Percentiles rank a stretch among this genome's conserved stretches.
Conservation (phyloP, 2,113 vertebrate species). For the chimpanzee (Pan troglodytes) region NHGRI_mPanTro3-v2.1_pri NC_072411.2:118386001-118386500, state of each 20-base stretch:
- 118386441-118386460: not conserved
- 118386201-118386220: not conserved
- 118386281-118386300: not conserved
- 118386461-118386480: not conserved
- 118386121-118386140: not conserved
- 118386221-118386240: not conserved
- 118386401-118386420: not conserved
- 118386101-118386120: not conserved
- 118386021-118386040: not conserved
- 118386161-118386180: not conserved
- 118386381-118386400: not conserved
- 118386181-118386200: not conserved
- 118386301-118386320: not conserved
- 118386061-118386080: conserved; percentile 7
- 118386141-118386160: not conserved
- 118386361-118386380: not conserved
- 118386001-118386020: not conserved
- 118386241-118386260: not conserved
- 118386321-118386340: not conserved
- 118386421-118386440: not conserved
- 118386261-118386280: not conserved
- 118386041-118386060: conserved; percentile 7
- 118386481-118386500: not conserved
- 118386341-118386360: not conserved
- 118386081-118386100: not conserved